Percentiles rank a stretch among this genome's conserved stretches.
Conservation (phyloP, 2,888 invertebrate genomes). For the Lottia scabra region DNA sequence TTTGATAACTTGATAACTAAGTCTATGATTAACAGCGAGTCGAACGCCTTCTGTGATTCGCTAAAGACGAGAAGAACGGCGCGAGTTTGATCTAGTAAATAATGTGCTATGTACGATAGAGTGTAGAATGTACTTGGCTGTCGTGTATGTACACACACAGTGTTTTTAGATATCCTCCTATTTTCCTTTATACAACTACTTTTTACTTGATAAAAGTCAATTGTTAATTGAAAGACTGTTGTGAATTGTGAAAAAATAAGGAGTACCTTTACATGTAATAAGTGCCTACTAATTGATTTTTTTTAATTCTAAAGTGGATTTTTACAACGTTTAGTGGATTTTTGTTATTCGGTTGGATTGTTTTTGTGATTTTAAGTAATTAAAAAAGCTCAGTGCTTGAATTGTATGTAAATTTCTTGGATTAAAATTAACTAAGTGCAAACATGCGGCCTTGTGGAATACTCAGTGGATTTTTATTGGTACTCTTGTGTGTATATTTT, state of each 20-base stretch:
- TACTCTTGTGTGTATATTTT: not conserved
- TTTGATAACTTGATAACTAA: not conserved
- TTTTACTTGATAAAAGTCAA: not conserved
- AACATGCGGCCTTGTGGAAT: not conserved
- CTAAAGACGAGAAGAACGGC: not conserved
- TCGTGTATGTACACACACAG: no score
- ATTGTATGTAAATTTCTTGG: no score
- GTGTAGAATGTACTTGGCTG: no score
- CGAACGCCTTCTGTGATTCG: not conserved
- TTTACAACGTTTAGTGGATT: no score
- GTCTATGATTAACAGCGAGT: not conserved
- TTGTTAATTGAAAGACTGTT: not conserved
- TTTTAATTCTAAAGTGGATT: no score
- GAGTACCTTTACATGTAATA: not conserved
- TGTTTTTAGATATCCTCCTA: no score
- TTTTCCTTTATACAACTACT: no score
- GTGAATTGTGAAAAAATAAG: not conserved
- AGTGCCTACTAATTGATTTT: not conserved
- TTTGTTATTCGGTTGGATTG: no score
- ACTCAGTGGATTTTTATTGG: not conserved
- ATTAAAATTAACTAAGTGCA: not conserved
- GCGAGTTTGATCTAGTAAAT: constrained; percentile 2
- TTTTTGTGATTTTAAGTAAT: no score
- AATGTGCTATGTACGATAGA: not conserved
- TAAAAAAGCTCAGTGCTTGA: no score